Evolutionary conservation across 2,797 vertebrate species (phyloP).

Genomic region (Chelonia mydas): DNA sequence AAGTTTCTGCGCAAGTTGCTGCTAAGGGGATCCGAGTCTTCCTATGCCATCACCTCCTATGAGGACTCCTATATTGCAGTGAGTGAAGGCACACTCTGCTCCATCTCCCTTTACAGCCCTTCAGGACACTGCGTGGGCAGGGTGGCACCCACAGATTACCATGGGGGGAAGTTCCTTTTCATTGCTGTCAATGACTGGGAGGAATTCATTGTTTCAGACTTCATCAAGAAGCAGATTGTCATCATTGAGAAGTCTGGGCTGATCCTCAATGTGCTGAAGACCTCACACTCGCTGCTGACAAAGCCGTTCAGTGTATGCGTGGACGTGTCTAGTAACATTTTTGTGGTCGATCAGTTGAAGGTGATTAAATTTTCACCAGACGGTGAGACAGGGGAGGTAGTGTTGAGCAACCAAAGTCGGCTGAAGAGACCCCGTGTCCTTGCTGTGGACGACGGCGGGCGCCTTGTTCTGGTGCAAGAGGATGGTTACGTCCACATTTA

Average conservation of each 20-base stretch:
- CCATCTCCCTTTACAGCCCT: constrained; percentile 25
- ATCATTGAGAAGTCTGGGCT: background rate
- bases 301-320: constrained; percentile 36
- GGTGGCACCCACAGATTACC: background rate
- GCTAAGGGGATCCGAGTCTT: constrained; percentile 22
- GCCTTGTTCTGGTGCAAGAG: background rate
- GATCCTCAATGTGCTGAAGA: background rate
- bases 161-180: constrained; percentile 39
- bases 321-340: constrained; percentile 14
- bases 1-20: background rate
- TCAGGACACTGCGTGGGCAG: constrained; percentile 9
- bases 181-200: constrained; percentile 48
- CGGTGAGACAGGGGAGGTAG: background rate
- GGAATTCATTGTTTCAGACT: constrained; percentile 53
- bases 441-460: background rate
- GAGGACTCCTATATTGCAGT: constrained; percentile 39
- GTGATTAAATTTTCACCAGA: constrained; percentile 5
- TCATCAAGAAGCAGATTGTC: constrained; percentile 27
- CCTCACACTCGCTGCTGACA: background rate
- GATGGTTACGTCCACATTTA: background rate
- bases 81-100: constrained; percentile 42
- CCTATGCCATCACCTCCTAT: constrained; percentile 39
- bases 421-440: background rate
- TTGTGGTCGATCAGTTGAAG: constrained; percentile 23
- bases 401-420: background rate